Base-by-base conservation (phyloP, 2,113 vertebrate species). In the Recurvirostra avosetta region DNA sequence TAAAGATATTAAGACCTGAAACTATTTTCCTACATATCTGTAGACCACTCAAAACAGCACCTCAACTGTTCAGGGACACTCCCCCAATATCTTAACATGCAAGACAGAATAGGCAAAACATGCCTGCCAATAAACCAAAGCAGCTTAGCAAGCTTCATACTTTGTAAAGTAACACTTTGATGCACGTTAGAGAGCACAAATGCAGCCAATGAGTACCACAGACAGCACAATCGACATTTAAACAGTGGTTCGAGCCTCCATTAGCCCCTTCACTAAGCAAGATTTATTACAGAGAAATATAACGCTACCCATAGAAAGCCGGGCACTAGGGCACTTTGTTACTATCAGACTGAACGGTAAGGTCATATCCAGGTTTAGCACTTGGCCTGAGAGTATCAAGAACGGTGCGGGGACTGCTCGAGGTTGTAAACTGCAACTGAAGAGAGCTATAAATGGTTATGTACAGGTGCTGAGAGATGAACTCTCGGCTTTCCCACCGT, bases 401-500 rank as follows among this genome's bases (percentile, higher is more conserved):
- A 52, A 30, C 0, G 6, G 30, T 5, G 45, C 0, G 15, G 29
- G 14, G 8, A 3, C 20, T 36, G 40, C 12, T 32, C 8, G 1
- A 3, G 9, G 27, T 17, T 16, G 1, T 9, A 49, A 58, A 17
- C 0, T 18, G 16, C n/a, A 71, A 1, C 11, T 16, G 15, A 25
- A 16, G 8, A 67, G 13, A 36, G 19, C 15, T 32, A 4, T 2
- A 55, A 30, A 29, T 0, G 6, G 3, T 4, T 45, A 22, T 2
- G 5, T 0, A 16, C 5, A 27, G 17, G 11, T 40, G 23, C 36
- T 13, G 5, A 34, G 4, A 27, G 4, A 2, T 32, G 12, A 36
- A 17, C n/a, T 45, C 41, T 17, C 2, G 13, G 8, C 56, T 67
- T 18, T 34, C 6, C 36, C 27, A 45, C 27, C 5, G 29, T 11